A percentile compares a stretch with the other conserved stretches of the same genome.
Conservation (phyloP, 2,797 vertebrate genomes). For the Lepidocolaptes lacrymiger region DNA sequence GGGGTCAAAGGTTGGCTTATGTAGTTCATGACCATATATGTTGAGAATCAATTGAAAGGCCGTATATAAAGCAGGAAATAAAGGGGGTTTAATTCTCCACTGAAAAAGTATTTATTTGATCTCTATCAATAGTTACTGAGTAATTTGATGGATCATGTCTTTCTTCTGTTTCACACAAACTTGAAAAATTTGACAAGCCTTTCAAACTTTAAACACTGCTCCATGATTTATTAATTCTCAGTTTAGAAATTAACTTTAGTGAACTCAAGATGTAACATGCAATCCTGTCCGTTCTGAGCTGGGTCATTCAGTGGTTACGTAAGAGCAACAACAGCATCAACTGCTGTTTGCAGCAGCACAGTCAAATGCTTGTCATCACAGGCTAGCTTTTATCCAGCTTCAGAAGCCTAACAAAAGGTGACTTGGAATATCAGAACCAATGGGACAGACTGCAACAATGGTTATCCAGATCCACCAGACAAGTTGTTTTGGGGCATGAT, state of each 20-base stretch:
- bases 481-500: neutral
- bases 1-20: constrained; percentile 5
- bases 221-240: constrained; percentile 14
- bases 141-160: neutral
- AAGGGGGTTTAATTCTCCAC: neutral
- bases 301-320: neutral
- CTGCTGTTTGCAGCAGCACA: neutral
- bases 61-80: neutral
- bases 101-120: neutral
- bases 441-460: neutral
- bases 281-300: neutral
- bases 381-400: neutral
- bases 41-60: neutral
- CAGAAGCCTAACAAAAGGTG: neutral
- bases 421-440: neutral
- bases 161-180: neutral
- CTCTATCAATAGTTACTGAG: neutral
- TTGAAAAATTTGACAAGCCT: neutral
- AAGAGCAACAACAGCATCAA: neutral
- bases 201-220: constrained; percentile 42
- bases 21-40: neutral
- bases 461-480: neutral
- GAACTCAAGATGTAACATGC: neutral
- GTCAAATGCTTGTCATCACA: neutral
- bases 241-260: constrained; percentile 43